Conservation (phyloP, 1,140 invertebrate species). For the Drosophila sproati region DNA sequence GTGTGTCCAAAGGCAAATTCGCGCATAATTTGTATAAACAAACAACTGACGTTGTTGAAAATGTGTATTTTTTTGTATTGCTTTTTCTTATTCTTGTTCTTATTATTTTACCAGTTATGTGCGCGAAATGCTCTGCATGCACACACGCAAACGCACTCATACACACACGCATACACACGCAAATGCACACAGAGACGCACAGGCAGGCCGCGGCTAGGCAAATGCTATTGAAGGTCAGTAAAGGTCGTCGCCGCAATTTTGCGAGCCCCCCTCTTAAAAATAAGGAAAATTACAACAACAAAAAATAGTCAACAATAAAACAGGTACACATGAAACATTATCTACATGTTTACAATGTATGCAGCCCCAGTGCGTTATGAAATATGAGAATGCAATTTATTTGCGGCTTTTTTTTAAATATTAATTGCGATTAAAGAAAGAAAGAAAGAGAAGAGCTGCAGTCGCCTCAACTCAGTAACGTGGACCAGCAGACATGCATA, state of each 20-base stretch:
- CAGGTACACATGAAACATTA: conserved; percentile 42
- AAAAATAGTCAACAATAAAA: conserved; percentile 9
- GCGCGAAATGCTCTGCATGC: conserved; percentile 44
- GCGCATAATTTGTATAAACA: conserved; percentile 75
- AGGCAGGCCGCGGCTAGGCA: conserved; percentile 38
- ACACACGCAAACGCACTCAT: conserved; percentile 15
- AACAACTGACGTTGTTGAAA: conserved; percentile 53
- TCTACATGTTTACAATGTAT: conserved; percentile 50
- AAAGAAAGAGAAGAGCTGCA: conserved; percentile 17
- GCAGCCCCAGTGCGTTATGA: conserved; percentile 55
- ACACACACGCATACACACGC: neutral
- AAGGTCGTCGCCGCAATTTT: conserved; percentile 72
- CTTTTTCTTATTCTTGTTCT: neutral
- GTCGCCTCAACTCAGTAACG: conserved; percentile 13
- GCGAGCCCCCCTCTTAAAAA: conserved; percentile 16
- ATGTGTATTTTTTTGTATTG: conserved; percentile 1
- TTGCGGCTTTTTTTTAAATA: conserved; percentile 35
- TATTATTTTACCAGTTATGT: conserved; percentile 25
- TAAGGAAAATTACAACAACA: conserved; percentile 30
- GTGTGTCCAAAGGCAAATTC: conserved; percentile 39
- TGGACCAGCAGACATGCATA: conserved; percentile 49
- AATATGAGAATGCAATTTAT: conserved; percentile 54
- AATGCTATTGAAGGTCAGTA: conserved; percentile 79
- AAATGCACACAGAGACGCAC: conserved; percentile 35
- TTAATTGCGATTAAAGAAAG: conserved; percentile 39